Evolutionary conservation across 2,888 invertebrate genomes (phyloP).

Genomic region (Junonia oenone): DNA sequence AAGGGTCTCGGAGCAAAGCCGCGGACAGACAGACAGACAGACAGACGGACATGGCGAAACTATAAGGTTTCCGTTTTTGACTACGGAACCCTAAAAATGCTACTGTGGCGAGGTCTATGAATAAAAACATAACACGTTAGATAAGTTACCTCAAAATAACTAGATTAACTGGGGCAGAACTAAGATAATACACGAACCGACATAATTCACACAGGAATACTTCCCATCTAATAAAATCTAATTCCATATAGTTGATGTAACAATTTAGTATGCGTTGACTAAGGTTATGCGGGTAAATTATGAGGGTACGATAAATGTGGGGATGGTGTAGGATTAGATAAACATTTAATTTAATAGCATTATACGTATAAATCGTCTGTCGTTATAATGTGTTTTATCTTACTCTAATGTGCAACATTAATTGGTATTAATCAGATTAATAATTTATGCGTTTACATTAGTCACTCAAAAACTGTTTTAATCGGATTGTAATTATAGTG

Average conservation of each 20-base stretch:
- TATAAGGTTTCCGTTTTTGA: no score
- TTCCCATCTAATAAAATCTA: constrained; percentile 1
- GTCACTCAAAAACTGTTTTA: not conserved
- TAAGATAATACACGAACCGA: constrained; percentile 30
- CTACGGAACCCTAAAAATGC: no score
- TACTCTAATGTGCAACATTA: not conserved
- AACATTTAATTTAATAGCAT: constrained; percentile 1
- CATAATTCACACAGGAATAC: constrained; percentile 26
- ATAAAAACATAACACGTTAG: no score
- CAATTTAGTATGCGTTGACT: constrained; percentile 13
- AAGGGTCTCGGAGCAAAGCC: no score
- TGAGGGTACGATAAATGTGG: constrained; percentile 12
- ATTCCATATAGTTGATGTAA: constrained; percentile 12
- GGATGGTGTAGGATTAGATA: constrained; percentile 3
- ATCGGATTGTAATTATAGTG: not conserved
- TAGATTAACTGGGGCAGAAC: constrained; percentile 12
- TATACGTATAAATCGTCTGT: not conserved
- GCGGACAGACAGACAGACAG: no score
- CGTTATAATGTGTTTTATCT: not conserved
- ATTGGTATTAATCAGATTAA: not conserved
- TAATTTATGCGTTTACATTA: not conserved
- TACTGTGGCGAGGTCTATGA: no score
- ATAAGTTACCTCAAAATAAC: not conserved
- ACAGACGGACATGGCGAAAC: no score
- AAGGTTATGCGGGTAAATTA: constrained; percentile 14